Evolutionary conservation across 2,113 vertebrate genomes (phyloP), one percentile per base, ranked within the genome.

Genomic region (Takifugu bimaculatus): DNA sequence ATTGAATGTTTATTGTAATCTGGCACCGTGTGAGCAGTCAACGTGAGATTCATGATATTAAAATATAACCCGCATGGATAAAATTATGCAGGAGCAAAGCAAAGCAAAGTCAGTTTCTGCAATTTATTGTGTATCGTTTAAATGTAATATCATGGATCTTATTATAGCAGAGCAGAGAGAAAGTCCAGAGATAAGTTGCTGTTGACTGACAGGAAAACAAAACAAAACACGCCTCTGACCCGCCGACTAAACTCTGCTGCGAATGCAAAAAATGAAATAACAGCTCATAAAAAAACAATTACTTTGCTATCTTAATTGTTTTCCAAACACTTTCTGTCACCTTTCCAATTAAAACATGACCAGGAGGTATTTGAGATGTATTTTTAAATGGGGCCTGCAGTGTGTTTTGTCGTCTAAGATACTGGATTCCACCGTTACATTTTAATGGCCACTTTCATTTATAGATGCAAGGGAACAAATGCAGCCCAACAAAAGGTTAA

Each of bases 301-400:
- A 85, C 70, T 50, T 65, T 65, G 71, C 84, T 83, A 88, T 88
- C 85, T 85, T 91, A 90, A 88, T 88, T 90, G 83, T 81, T 87
- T 90, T 85, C 76, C 82, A 88, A 85, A 86, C 69, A 82, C 68
- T 80, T 62, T 65, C 70, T 84, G 82, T 82, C 87, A 87, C 86
- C 73, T 90, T 90, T 87, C 83, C 88, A 91, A 91, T 91, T 91
- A 88, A 91, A 90, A 87, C 65, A 78, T 77, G 73, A 75, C 79
- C 88, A 72, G 60, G 53, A 81, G 88, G 76, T 63, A 87, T 76
- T 72, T 74, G 52, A 65, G 73, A 87, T 87, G 57, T 78, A 86
- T 88, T 88, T 88, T 84, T 81, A 80, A 88, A 87, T 54, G 64
- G 62, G 15, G 72, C 89, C 79, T 65, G 60, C 74, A 74, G 86